Percentiles rank a stretch among this genome's conserved stretches.
Conservation (phyloP, 1,140 invertebrate species). For the Tetramorium parvispinum region DNA sequence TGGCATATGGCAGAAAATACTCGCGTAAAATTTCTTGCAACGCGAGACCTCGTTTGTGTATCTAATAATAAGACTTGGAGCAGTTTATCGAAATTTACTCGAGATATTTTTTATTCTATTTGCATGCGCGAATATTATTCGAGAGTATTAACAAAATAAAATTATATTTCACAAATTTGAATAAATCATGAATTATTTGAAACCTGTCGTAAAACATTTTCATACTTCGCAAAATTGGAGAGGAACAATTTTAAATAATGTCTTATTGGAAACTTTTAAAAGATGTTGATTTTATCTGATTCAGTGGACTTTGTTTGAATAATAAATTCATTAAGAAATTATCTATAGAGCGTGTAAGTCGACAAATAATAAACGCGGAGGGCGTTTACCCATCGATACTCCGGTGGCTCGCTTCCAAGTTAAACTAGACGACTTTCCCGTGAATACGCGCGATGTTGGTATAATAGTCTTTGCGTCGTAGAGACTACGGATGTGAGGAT, state of each 20-base stretch:
- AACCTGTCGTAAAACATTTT: neutral
- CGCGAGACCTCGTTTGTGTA: neutral
- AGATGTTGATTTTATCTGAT: slow-evolving; percentile 3
- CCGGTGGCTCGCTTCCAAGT: slow-evolving; percentile 76
- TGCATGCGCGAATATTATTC: neutral
- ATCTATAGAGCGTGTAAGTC: neutral
- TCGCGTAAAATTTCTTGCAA: neutral
- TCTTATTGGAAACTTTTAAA: neutral
- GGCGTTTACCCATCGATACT: slow-evolving; percentile 62
- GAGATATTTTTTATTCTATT: neutral
- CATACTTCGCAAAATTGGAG: neutral
- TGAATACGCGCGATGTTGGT: slow-evolving; percentile 34
- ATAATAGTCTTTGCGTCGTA: slow-evolving; percentile 30
- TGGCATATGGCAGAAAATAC: neutral
- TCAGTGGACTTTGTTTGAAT: neutral
- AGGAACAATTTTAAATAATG: neutral
- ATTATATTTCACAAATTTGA: neutral
- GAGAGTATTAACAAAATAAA: slow-evolving; percentile 8
- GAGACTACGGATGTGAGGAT: slow-evolving; percentile 40
- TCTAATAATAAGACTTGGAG: neutral
- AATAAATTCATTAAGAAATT: slow-evolving; percentile 29
- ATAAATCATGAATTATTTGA: neutral
- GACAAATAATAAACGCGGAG: slow-evolving; percentile 57
- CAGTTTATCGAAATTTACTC: neutral
- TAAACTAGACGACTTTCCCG: slow-evolving; percentile 70